Conservation (phyloP, 2,797 vertebrate genomes). For the Xenops minutus region DNA sequence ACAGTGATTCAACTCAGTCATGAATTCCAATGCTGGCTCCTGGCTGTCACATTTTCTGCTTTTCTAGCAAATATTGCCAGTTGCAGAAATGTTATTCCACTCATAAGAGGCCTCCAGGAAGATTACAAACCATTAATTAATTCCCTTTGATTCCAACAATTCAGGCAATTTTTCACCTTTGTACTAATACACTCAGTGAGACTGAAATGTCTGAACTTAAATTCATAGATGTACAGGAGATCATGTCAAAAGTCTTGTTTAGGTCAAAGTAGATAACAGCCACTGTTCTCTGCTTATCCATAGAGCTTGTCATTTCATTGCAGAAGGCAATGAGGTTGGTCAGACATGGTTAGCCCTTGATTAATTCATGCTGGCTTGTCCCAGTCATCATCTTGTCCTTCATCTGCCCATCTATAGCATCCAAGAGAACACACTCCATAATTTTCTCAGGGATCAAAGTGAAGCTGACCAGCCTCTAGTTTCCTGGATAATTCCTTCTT, state of each 20-base stretch:
- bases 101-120: not conserved
- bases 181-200: not conserved
- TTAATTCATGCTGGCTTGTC: constrained; percentile 21
- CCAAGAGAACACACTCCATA: not conserved
- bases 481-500: not conserved
- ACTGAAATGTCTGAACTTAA: not conserved
- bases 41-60: not conserved
- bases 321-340: constrained; percentile 13
- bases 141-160: not conserved
- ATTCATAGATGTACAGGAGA: not conserved
- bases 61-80: constrained; percentile 1
- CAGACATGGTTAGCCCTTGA: not conserved
- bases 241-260: not conserved
- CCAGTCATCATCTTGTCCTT: constrained; percentile 27
- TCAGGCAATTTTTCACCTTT: not conserved
- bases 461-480: not conserved
- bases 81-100: not conserved
- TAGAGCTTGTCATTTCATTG: constrained; percentile 1
- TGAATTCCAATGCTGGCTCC: not conserved
- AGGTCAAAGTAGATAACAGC: constrained; percentile 9
- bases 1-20: not conserved
- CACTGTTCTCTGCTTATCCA: not conserved
- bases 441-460: constrained; percentile 4
- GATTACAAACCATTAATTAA: constrained; percentile 17
- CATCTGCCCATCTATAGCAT: not conserved